These are phyloP conservation scores for Acanthosepion lycidas DNA, from an alignment of 2,888 invertebrate genomes.

Conservation along the genomic window DNA sequence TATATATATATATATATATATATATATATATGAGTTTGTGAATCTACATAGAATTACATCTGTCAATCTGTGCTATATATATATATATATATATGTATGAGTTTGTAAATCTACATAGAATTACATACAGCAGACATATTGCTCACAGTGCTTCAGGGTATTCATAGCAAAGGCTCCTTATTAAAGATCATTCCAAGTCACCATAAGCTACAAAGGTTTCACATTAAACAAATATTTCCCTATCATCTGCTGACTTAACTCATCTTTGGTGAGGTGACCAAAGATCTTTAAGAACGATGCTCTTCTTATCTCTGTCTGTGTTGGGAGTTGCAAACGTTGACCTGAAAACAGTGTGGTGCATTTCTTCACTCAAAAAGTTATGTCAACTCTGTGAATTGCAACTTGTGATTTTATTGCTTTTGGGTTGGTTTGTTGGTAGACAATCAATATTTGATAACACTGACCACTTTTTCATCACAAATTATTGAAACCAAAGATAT, in stretches of 20 bases:
- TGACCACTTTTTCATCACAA: neutral
- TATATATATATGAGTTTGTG: too few species aligned
- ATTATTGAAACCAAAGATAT: neutral
- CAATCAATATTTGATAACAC: neutral
- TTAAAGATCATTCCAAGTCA: neutral
- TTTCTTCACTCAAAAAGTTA: neutral
- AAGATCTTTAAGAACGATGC: neutral
- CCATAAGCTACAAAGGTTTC: neutral
- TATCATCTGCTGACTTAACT: neutral
- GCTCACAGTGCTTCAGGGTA: neutral
- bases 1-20: too few species aligned
- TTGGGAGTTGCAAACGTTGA: neutral
- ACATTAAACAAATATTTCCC: neutral
- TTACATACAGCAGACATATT: neutral
- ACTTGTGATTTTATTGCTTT: slow-evolving; percentile 4
- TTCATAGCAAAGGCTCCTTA: neutral
- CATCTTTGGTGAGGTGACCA: neutral
- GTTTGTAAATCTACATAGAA: too few species aligned
- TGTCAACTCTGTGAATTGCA: neutral
- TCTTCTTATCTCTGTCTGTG: neutral
- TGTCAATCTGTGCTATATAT: too few species aligned
- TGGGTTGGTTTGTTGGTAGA: neutral
- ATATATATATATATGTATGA: too few species aligned
- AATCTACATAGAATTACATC: neutral
- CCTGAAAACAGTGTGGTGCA: neutral